Evolutionary conservation across 2,113 vertebrate species (phyloP), one percentile per base, ranked within the genome.

Genomic region (Apus apus): DNA sequence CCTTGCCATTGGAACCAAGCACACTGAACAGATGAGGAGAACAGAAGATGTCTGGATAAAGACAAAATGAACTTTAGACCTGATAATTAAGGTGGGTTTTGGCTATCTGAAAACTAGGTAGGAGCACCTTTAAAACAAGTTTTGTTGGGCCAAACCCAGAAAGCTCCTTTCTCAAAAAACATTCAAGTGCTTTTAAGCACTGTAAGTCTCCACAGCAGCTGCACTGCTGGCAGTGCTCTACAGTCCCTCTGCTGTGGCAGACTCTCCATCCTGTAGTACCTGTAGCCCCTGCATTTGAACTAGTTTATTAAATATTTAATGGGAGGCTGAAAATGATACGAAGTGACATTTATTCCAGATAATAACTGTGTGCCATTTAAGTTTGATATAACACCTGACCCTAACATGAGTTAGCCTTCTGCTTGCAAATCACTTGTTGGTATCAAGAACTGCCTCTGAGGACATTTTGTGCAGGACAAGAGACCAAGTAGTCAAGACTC

Each of bases 211-310:
- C 23, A 29, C 4, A 23, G 57, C 77, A 81, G 43, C 62, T 72
- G 17, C 19, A 8, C 1, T 0, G 46, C 29, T 34, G 62, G 71
- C 51, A 46, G 19, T 0, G 1, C 5, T 2, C 26, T 38, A 61
- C 22, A 32, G 15, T 36, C 11, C 67, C 40, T 76, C 25, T 70
- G 60, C 2, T 0, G 36, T 11, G 1, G 22, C 38, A 60, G 40
- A 34, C 27, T 60, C 40, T 94, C 22, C 2, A 22, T 78, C 78
- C 75, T 3, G 0, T 7, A 34, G 25, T 17, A 58, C 48, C 27
- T 34, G 3, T 12, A 60, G 45, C 40, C 86, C 48, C 62, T 68
- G 34, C 13, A 72, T 81, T 70, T 58, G n/a, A 80, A n/a, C 22
- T 36, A 53, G 40, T 3, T 76, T 68, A 19, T 32, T 82, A 79